Conservation (phyloP, 2,888 invertebrate species). For the Rhynchonema sp. region DNA sequence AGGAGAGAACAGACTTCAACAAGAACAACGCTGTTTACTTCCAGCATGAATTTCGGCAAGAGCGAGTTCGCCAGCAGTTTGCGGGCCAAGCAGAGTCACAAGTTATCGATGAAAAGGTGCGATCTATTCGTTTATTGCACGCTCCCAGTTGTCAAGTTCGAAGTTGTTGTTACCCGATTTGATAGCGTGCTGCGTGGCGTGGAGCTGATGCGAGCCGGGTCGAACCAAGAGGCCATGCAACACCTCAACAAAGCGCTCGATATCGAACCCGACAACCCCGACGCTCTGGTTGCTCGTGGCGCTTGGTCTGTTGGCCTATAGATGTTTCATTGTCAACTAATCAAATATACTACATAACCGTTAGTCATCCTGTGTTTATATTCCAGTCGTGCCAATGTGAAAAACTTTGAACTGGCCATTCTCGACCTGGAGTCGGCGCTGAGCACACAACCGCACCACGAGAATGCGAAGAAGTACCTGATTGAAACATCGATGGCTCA, state of each 20-base stretch:
- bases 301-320: slow-evolving; percentile 41
- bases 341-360: neutral
- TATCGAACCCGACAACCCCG: slow-evolving; percentile 74
- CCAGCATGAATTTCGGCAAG: neutral
- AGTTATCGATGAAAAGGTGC: neutral
- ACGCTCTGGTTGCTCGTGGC: slow-evolving; percentile 72
- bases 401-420: slow-evolving; percentile 75
- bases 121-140: neutral
- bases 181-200: slow-evolving; percentile 3
- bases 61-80: neutral
- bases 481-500: slow-evolving; percentile 74
- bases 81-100: neutral
- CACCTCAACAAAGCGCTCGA: slow-evolving; percentile 75
- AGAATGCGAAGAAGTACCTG: slow-evolving; percentile 78
- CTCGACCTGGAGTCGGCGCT: slow-evolving; percentile 81
- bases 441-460: slow-evolving; percentile 65
- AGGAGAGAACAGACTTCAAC: too few species aligned
- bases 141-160: neutral
- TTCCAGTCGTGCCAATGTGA: slow-evolving; percentile 61
- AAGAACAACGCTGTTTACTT: too few species aligned
- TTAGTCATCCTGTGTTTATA: neutral
- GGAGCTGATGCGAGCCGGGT: neutral
- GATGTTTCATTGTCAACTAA: too few species aligned
- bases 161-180: neutral
- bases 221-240: slow-evolving; percentile 75